phyloP scores from a whole-genome alignment of 2,888 invertebrate species.

The Orthosia cruda region DNA sequence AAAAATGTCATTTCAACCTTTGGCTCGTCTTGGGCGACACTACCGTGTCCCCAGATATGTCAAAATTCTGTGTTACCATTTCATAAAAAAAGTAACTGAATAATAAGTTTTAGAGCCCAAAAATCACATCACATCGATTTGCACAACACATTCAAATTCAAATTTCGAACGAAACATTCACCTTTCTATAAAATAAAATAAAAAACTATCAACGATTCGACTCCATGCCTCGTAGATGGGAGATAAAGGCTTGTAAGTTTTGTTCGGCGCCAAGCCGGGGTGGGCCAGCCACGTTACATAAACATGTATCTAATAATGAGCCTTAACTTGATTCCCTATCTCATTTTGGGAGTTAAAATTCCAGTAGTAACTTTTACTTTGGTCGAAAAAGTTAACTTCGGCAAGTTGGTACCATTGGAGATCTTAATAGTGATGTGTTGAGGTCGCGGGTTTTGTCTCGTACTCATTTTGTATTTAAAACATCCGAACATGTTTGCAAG shows the following conservation, averaged over 20 bases:
- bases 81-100: background rate
- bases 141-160: conserved; percentile 3
- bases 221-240: conserved; percentile 77
- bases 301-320: conserved; percentile 68
- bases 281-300: conserved; percentile 73
- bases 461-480: background rate
- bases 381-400: conserved; percentile 23
- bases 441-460: background rate
- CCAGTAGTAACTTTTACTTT: conserved; percentile 60
- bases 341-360: conserved; percentile 62
- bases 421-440: conserved; percentile 17
- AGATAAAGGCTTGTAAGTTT: conserved; percentile 79
- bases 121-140: conserved; percentile 9
- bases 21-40: too few species aligned
- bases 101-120: background rate
- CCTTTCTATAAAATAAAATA: conserved; percentile 36
- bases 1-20: too few species aligned
- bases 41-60: background rate
- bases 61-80: background rate
- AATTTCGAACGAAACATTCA: conserved; percentile 20
- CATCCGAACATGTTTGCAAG: too few species aligned
- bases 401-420: conserved; percentile 31
- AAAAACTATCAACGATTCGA: conserved; percentile 46
- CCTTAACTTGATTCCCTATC: conserved; percentile 58
- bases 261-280: conserved; percentile 83